Evolutionary conservation across 2,113 vertebrate genomes (phyloP), one percentile per base, ranked within the genome.

Genomic region (Desmodus rotundus): DNA sequence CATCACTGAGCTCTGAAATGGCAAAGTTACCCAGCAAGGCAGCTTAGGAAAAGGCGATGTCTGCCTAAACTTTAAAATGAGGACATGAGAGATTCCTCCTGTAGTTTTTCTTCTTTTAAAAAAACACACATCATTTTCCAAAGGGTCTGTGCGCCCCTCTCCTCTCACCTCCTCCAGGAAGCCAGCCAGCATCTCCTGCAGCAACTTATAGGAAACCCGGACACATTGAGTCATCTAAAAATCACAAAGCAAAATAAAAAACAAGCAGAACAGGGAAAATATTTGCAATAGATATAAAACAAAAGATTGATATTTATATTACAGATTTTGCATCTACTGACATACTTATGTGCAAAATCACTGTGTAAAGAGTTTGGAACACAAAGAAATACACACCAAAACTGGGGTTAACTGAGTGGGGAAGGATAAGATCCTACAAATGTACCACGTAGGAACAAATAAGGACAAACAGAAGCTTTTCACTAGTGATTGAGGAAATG

Each of bases 1-100:
- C n/a, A n/a, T n/a, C n/a, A n/a, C 20, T 13, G 0, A 43, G 10
- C 52, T 43, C 5, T 3, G 1, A 65, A 52, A 72, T 31, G 9
- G n/a, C 13, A 33, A 33, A n/a, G 28, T 26, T 31, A 28, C 12
- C 45, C 38, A 36, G 45, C 31, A 9, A 56, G 7, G 3, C 5
- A 5, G 26, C 68, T 58, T 36, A 61, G 63, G 41, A 38, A 41
- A 15, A 73, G 10, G 7, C 20, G 5, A 11, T 3, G 26, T 47
- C 74, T 10, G 61, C 26, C 24, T 45, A 38, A 65, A 45, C 41
- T 54, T 74, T 15, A 47, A 89, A 58, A 70, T 41, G 61, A 5
- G 14, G 22, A 43, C 43, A 14, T 2, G 11, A 63, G 36, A 45
- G 31, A 7, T 65, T 92, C 47, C 10, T 81, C 19, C 15, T 91